Conservation (phyloP, 64 coral and sea anemone species). For the Montipora foliosa region DNA sequence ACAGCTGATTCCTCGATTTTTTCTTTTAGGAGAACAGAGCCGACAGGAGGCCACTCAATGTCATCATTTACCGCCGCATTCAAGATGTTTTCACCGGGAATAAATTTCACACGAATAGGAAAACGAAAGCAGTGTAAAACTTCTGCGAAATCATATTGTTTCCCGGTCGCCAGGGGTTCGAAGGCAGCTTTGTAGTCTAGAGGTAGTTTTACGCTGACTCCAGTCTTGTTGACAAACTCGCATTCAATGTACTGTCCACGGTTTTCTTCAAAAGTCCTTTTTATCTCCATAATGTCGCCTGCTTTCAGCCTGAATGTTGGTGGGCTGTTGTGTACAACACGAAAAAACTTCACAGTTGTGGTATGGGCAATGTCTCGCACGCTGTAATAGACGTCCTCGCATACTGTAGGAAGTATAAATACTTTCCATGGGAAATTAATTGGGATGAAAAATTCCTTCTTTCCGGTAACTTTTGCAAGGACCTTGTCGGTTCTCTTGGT, state of each 20-base stretch:
- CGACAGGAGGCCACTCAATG: background rate
- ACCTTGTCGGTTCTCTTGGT: constrained; percentile 33
- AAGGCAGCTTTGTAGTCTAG: constrained; percentile 24
- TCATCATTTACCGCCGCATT: background rate
- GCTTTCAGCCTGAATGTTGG: background rate
- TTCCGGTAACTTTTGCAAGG: background rate
- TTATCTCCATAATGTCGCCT: constrained; percentile 14
- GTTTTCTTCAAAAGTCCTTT: constrained; percentile 10
- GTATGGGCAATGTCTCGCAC: background rate
- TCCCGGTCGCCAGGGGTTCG: background rate
- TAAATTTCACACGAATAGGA: constrained; percentile 23
- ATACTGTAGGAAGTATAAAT: constrained; percentile 5
- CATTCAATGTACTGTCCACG: background rate
- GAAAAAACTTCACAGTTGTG: background rate
- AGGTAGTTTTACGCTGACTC: background rate
- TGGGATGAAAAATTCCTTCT: background rate
- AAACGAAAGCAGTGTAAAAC: background rate
- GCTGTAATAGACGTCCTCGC: constrained; percentile 30
- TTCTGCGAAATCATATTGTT: background rate
- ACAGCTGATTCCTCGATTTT: background rate
- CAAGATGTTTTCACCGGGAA: background rate
- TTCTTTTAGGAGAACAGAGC: constrained; percentile 40
- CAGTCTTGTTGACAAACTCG: constrained; percentile 18
- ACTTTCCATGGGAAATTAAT: constrained; percentile 20
- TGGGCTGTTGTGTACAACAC: constrained; percentile 12